Evolutionary conservation across 2,797 vertebrate genomes (phyloP), one percentile per base, ranked within the genome.

Genomic region (Champsocephalus gunnari): DNA sequence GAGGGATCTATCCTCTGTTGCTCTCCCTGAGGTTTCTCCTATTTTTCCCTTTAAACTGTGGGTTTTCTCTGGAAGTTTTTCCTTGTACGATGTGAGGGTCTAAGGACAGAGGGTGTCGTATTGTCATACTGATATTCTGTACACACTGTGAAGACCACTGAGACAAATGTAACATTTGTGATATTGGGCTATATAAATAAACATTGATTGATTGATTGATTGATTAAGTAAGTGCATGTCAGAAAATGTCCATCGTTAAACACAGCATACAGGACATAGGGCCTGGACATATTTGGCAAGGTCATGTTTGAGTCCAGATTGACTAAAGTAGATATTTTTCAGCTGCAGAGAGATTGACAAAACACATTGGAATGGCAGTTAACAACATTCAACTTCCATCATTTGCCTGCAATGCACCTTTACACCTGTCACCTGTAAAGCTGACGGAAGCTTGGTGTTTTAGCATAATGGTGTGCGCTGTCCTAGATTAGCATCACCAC

Each of bases 351-450:
- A 62, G 28, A 59, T 59, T 58, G 51, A 38, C 8, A 53, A 13
- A 71, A 58, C 28, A 61, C 54, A 68, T 73, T 66, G 62, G 38
- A 62, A 75, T 78, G 14, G 59, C 17, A 64, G 14, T 48, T 45
- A 64, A 43, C 28, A 50, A 43, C 28, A 59, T 59, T 76, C 19
- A 55, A 54, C n/a, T 55, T 57, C 49, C 28, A 73, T 60, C 28
- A 9, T 21, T 62, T 34, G 12, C n/a, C 34, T 44, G 21, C 28
- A 64, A 58, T 24, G 34, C 54, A 63, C 56, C 17, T 12, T 55
- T 48, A 73, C 66, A 71, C n/a, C 60, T 75, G 66, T 71, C 58
- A 69, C 49, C n/a, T 32, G 17, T 38, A 38, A 38, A 38, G 1
- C 13, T 45, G 44, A 49, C 68, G 41, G 49, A 8, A 60, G 16